Base-by-base conservation (phyloP, 2,888 invertebrate genomes). In the Anorthoa munda region DNA sequence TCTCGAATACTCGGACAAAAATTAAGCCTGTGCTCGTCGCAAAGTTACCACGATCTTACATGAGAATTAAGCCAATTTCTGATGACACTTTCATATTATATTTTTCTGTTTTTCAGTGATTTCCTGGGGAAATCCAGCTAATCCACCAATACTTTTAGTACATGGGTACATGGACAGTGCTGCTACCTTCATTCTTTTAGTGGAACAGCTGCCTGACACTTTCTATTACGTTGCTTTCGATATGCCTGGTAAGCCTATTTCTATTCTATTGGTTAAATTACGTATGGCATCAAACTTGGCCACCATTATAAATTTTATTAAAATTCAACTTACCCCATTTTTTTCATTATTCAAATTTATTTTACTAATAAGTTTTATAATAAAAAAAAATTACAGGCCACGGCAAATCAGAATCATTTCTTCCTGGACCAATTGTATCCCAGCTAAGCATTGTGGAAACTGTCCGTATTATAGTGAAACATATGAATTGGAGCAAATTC, bases 111-210 rank as follows among this genome's bases (percentile, higher is more conserved):
- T 91, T 93, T 31, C 86, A 97, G 97, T 95, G 74, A 96, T 97
- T 88, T 92, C 96, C 83, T 97, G 97, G 97, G 97, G 97, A 9
- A 86, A 95, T 53, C 87, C 91, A 70, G 81, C 91, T 23, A 90
- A 94, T 21, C 91, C 93, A 58, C 94, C 96, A 12, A 91, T 97
- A 39, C 86, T 97, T 39, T 92, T 96, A 56, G 85, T 97, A 1
- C 97, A 97, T 85, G 97, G 97, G 1, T 93, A 96, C 87, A 93
- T 96, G 91, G 97, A 97, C 88, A 97, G 97, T 85, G 96, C 96
- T 18, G 97, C 97, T 2, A 94, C 97, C 1, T 97, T 97, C 87
- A 96, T 97, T 77, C 89, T 93, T 1, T 83, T 97, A 21, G 93
- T 97, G 21, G 94, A 95, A 18, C 84, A 94, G 23, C 86, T 97